Percentiles rank a stretch among this genome's conserved stretches.
Conservation (phyloP, 53 echinoderm and acorn worm species). For the Echinarachnius parma region DNA sequence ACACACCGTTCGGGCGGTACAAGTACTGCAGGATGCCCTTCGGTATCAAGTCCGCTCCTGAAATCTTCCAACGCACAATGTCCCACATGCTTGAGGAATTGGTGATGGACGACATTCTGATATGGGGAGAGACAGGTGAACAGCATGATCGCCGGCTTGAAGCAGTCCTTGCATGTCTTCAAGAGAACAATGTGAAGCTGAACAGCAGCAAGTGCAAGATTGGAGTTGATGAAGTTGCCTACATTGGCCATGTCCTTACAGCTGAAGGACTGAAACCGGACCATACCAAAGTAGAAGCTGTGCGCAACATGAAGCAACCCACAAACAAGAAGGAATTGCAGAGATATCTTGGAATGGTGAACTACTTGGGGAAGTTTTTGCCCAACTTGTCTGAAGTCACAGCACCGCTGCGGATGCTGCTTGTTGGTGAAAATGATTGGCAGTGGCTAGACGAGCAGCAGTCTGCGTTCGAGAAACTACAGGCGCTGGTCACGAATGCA, state of each 20-base stretch:
- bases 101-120: slow-evolving; percentile 51
- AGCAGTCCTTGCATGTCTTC: slow-evolving; percentile 2
- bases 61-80: slow-evolving; percentile 59
- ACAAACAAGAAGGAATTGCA: slow-evolving; percentile 42
- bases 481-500: slow-evolving; percentile 21
- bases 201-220: slow-evolving; percentile 43
- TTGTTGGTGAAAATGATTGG: slow-evolving; percentile 11
- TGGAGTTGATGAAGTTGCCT: too few relatives aligned
- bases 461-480: neutral
- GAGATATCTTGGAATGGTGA: slow-evolving; percentile 54
- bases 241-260: too few relatives aligned
- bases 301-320: slow-evolving; percentile 46
- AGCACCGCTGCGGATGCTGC: slow-evolving; percentile 39
- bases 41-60: slow-evolving; percentile 49
- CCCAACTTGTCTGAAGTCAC: slow-evolving; percentile 45
- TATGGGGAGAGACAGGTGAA: slow-evolving; percentile 9
- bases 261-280: slow-evolving; percentile 53
- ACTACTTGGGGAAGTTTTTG: slow-evolving; percentile 61
- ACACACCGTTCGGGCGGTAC: slow-evolving; percentile 50
- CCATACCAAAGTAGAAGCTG: slow-evolving; percentile 45
- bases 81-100: slow-evolving; percentile 36
- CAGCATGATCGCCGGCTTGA: slow-evolving; percentile 48
- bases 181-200: slow-evolving; percentile 34
- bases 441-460: slow-evolving; percentile 12
- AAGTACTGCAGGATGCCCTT: slow-evolving; percentile 37